These are phyloP conservation scores for Sarcophaga variegata DNA, from an alignment of 2,888 invertebrate species.

Conservation along the genomic window DNA sequence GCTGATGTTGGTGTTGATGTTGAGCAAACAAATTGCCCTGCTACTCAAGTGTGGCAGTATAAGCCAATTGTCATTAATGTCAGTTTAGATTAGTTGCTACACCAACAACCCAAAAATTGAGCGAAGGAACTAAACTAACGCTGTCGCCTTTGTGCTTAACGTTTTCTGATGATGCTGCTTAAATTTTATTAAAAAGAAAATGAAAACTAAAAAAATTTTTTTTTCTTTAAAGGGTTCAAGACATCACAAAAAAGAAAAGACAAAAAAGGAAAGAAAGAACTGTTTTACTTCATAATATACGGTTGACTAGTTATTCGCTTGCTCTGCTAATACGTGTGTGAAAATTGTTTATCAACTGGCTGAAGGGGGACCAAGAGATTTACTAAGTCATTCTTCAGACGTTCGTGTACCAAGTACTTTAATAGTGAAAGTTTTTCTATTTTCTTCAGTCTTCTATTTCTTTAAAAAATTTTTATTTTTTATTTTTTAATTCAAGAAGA, in stretches of 20 bases:
- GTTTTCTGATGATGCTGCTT: constrained; percentile 18
- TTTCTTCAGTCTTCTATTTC: constrained; percentile 17
- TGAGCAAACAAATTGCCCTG: constrained; percentile 58
- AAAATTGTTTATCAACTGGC: not conserved
- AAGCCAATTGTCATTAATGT: constrained; percentile 65
- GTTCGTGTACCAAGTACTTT: not conserved
- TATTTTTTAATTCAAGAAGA: constrained; percentile 23
- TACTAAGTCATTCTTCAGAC: not conserved
- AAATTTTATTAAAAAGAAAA: constrained; percentile 24
- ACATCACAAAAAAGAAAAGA: constrained; percentile 23
- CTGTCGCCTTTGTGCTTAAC: not conserved
- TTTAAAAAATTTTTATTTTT: not conserved
- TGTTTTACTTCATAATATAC: not conserved
- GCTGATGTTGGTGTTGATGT: constrained; percentile 10
- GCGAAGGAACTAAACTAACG: not conserved
- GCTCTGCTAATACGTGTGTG: constrained; percentile 32
- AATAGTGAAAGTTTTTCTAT: constrained; percentile 58
- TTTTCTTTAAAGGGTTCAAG: constrained; percentile 39
- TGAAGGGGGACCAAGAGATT: constrained; percentile 23
- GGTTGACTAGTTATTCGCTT: not conserved
- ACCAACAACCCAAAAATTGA: not conserved
- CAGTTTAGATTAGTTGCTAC: constrained; percentile 59
- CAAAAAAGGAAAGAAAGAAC: not conserved
- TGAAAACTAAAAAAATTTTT: not conserved
- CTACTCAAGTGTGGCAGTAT: constrained; percentile 64